A percentile compares a stretch with the other conserved stretches of the same genome.
Evolutionary conservation across 2,113 vertebrate genomes (phyloP).

Genomic region (Sorex fumeus): DNA sequence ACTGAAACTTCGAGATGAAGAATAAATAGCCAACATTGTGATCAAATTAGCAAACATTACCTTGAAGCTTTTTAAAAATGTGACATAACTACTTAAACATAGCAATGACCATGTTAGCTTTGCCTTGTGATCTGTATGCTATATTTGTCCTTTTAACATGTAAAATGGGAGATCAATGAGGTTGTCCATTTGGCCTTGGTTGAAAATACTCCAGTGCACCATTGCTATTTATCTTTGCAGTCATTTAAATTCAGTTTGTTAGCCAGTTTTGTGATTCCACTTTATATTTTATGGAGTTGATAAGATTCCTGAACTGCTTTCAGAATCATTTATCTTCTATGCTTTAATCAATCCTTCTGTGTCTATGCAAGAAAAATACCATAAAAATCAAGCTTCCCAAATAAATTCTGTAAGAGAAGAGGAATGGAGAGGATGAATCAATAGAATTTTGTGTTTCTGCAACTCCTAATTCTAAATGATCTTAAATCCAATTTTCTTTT

Average conservation of each 20-base stretch:
- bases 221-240: slow-evolving; percentile 61
- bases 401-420: slow-evolving; percentile 41
- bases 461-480: slow-evolving; percentile 29
- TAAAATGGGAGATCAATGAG: background rate
- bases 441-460: slow-evolving; percentile 47
- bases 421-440: slow-evolving; percentile 18
- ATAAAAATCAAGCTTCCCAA: background rate
- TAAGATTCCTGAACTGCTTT: slow-evolving; percentile 70
- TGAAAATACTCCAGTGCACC: slow-evolving; percentile 11
- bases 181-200: slow-evolving; percentile 16
- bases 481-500: slow-evolving; percentile 41
- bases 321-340: slow-evolving; percentile 29
- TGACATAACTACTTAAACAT: background rate
- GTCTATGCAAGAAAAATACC: slow-evolving; percentile 25
- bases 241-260: slow-evolving; percentile 63
- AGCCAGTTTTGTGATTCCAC: slow-evolving; percentile 44
- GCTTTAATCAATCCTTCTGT: background rate
- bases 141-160: background rate
- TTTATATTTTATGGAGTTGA: slow-evolving; percentile 68
- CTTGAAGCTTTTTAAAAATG: background rate
- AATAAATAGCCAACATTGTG: background rate
- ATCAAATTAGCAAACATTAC: slow-evolving; percentile 16
- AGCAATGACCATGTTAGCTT: background rate
- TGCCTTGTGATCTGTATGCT: background rate
- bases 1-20: background rate